Evolutionary conservation across 2,113 vertebrate genomes (phyloP).

Genomic region (Saiga tatarica): DNA sequence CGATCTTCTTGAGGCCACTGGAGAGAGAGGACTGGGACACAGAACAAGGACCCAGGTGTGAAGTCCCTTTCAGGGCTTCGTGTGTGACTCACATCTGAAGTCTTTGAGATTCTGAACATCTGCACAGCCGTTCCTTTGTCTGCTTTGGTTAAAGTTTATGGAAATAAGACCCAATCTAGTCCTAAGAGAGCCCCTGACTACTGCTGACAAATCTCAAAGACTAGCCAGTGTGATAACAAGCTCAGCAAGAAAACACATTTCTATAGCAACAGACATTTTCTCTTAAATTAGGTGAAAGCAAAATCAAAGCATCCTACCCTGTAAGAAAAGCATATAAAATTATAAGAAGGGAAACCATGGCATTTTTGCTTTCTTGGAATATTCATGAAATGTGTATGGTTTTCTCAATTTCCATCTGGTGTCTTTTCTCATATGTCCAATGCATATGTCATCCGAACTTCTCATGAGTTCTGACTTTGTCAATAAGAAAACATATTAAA

Average conservation of each 20-base stretch:
- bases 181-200: not conserved
- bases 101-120: not conserved
- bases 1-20: not conserved
- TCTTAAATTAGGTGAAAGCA: not conserved
- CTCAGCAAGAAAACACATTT: not conserved
- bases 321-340: not conserved
- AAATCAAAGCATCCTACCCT: not conserved
- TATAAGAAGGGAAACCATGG: fast-evolving
- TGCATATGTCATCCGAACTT: not conserved
- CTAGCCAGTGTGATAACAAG: not conserved
- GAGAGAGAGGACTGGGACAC: not conserved
- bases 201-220: not conserved
- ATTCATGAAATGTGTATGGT: fast-evolving
- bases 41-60: not conserved
- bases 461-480: not conserved
- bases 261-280: not conserved
- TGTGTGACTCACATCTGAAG: not conserved
- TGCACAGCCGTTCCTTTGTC: not conserved
- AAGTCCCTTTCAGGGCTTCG: not conserved
- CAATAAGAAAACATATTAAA: not conserved
- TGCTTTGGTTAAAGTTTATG: not conserved
- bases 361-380: not conserved
- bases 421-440: not conserved
- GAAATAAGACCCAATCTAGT: not conserved
- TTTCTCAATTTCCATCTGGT: not conserved